Percentiles rank a stretch among this genome's conserved stretches.
phyloP scores from a whole-genome alignment of 2,797 vertebrate species.

The Sciurus carolinensis region DNA sequence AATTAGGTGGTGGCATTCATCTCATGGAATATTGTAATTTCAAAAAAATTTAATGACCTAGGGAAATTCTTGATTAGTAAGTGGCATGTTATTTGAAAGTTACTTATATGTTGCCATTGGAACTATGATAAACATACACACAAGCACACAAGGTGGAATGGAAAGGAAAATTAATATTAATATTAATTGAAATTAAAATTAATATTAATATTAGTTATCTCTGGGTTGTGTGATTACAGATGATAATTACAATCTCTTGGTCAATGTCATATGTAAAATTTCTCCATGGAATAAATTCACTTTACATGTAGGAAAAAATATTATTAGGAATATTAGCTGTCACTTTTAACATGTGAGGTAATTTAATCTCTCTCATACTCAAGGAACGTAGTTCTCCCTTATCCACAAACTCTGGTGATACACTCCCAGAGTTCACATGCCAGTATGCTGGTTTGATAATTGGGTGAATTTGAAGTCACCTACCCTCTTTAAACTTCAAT shows the following conservation, averaged over 20 bases:
- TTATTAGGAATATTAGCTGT: neutral
- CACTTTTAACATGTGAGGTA: neutral
- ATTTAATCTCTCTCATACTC: neutral
- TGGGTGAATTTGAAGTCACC: neutral
- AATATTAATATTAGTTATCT: neutral
- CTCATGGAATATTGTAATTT: neutral
- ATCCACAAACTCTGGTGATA: neutral
- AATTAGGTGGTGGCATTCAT: neutral
- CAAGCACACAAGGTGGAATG: neutral
- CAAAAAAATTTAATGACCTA: neutral
- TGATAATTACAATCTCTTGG: neutral
- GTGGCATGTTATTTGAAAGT: neutral
- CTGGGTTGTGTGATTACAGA: neutral
- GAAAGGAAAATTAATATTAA: neutral
- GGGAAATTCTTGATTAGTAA: slow-evolving; percentile 24
- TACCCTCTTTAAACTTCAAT: neutral
- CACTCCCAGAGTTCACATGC: neutral
- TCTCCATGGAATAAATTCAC: neutral
- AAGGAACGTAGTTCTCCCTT: neutral
- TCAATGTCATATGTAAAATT: neutral
- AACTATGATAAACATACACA: neutral
- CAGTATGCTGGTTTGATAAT: neutral
- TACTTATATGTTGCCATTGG: neutral
- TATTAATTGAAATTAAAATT: neutral
- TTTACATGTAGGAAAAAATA: slow-evolving; percentile 29